Conservation (phyloP, 2,888 invertebrate species). For the Parelbella ahira region DNA sequence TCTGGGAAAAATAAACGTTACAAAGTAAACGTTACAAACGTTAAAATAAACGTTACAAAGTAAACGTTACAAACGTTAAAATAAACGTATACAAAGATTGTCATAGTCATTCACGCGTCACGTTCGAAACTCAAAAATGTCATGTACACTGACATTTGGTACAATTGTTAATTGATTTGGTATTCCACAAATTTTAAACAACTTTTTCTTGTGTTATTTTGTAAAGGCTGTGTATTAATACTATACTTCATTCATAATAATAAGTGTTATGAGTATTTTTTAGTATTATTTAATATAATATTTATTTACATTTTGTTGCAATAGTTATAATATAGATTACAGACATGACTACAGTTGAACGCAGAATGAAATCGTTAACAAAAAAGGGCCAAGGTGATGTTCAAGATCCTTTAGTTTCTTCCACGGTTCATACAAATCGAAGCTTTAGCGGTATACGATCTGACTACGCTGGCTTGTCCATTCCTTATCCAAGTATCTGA, state of each 20-base stretch:
- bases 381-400: slow-evolving; percentile 54
- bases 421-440: slow-evolving; percentile 53
- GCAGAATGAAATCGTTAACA: slow-evolving; percentile 36
- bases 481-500: slow-evolving; percentile 60
- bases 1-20: too few relatives aligned
- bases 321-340: too few relatives aligned
- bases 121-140: too few relatives aligned
- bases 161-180: too few relatives aligned
- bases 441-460: slow-evolving; percentile 49
- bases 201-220: not conserved
- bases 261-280: not conserved
- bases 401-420: slow-evolving; percentile 66
- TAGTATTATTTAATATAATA: slow-evolving; percentile 3
- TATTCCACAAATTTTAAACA: not conserved
- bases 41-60: too few relatives aligned
- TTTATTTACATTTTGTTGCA: slow-evolving; percentile 9
- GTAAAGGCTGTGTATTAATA: not conserved
- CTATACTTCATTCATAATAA: too few relatives aligned
- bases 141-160: too few relatives aligned
- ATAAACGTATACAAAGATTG: too few relatives aligned
- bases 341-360: slow-evolving; percentile 45
- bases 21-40: too few relatives aligned
- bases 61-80: too few relatives aligned
- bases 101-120: too few relatives aligned
- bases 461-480: slow-evolving; percentile 49